Conservation (phyloP, 1,140 invertebrate genomes). For the Apocrypta bakeri region DNA sequence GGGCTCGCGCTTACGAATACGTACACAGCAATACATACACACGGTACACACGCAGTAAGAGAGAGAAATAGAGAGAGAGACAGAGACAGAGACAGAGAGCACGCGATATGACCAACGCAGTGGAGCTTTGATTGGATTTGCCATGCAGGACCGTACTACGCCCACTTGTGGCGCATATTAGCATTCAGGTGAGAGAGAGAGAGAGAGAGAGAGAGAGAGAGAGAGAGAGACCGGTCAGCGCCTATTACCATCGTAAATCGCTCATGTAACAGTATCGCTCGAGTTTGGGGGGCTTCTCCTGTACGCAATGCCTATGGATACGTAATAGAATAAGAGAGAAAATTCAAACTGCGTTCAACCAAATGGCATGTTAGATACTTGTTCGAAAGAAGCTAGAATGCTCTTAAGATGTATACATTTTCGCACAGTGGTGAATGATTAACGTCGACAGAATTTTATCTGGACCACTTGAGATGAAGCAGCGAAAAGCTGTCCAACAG, state of each 20-base stretch:
- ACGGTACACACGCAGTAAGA: not conserved
- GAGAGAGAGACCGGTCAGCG: constrained; percentile 47
- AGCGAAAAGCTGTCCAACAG: not conserved
- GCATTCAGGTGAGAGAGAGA: constrained; percentile 54
- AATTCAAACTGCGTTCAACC: too few species aligned
- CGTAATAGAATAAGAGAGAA: not conserved
- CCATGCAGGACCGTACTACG: constrained; percentile 60
- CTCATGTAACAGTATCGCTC: constrained; percentile 53
- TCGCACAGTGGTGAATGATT: too few species aligned
- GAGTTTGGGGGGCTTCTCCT: not conserved
- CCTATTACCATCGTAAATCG: constrained; percentile 63
- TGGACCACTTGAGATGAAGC: not conserved
- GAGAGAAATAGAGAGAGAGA: constrained; percentile 11
- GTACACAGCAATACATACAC: too few species aligned
- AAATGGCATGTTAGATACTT: too few species aligned
- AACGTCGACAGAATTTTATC: too few species aligned
- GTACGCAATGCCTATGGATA: not conserved
- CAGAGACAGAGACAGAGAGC: constrained; percentile 12
- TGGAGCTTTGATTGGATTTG: constrained; percentile 69
- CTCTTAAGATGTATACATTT: too few species aligned
- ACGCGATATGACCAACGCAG: constrained; percentile 51
- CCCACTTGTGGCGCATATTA: constrained; percentile 64
- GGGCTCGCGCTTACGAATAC: not conserved
- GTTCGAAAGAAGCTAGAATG: not conserved
- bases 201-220: too few species aligned